These are phyloP conservation scores for Potorous gilbertii DNA, from an alignment of 2,797 vertebrate species.

Conservation along the genomic window DNA sequence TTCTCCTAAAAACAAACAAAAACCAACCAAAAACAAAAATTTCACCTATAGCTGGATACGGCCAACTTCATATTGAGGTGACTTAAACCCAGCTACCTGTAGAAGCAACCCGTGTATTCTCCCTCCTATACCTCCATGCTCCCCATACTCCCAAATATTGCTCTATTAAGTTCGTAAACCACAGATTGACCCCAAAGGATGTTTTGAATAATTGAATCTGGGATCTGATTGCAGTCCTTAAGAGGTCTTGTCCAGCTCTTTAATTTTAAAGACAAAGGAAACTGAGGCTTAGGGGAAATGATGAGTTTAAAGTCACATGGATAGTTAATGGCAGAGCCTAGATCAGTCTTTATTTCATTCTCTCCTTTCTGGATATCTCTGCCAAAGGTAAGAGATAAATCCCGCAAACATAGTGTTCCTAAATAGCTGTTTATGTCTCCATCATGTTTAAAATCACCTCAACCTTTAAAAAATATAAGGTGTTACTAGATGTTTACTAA, in stretches of 20 bases:
- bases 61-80: neutral
- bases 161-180: neutral
- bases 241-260: neutral
- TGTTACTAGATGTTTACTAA: neutral
- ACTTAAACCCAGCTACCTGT: neutral
- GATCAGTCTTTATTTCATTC: neutral
- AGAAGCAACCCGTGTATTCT: neutral
- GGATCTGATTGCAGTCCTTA: neutral
- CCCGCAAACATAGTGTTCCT: neutral
- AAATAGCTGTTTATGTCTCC: neutral
- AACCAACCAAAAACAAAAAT: neutral
- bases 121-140: too few species aligned
- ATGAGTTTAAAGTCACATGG: neutral
- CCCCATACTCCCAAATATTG: neutral
- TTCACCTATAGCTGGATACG: neutral
- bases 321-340: neutral
- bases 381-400: neutral
- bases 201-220: neutral
- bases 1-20: conserved; percentile 1
- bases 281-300: neutral
- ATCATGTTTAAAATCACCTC: neutral
- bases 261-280: neutral
- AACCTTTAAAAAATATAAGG: neutral
- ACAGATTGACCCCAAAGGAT: neutral
- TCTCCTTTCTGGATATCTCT: neutral